Percentiles rank a stretch among this genome's conserved stretches.
phyloP scores from a whole-genome alignment of 2,797 vertebrate species.

The Petrocephalus sullivani region DNA sequence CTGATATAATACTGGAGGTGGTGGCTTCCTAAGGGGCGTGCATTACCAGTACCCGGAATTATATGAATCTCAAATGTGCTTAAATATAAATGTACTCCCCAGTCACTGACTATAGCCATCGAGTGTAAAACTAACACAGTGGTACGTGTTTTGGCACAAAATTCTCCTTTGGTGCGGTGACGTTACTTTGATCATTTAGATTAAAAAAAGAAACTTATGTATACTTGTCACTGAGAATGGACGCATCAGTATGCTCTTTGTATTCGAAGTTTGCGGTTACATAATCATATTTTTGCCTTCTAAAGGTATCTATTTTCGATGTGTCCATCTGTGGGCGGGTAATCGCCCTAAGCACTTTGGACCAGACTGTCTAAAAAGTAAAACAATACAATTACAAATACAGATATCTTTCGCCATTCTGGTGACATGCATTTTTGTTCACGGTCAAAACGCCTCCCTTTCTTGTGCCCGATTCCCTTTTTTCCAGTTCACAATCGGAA shows the following conservation, averaged over 20 bases:
- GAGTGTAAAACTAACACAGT: background rate
- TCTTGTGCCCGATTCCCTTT: background rate
- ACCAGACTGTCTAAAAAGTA: background rate
- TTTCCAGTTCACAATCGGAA: background rate
- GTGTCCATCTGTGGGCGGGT: background rate
- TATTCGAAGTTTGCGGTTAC: background rate
- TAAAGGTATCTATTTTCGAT: background rate
- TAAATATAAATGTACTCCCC: background rate
- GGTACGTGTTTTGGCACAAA: background rate
- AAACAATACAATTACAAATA: background rate
- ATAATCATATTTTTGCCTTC: background rate
- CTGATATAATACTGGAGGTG: background rate
- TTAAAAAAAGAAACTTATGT: background rate
- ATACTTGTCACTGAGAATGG: background rate
- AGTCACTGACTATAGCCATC: background rate
- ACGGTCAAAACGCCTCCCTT: background rate
- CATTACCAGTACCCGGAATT: background rate
- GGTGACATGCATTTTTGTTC: background rate
- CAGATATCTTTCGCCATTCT: background rate
- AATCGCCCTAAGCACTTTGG: background rate
- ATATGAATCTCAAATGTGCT: constrained; percentile 1
- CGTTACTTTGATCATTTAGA: background rate
- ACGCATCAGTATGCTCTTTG: background rate
- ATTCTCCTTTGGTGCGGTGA: background rate
- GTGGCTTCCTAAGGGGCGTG: background rate